A percentile compares a stretch with the other conserved stretches of the same genome.
phyloP scores from a whole-genome alignment of 2,888 invertebrate species.

The Pegoplata infirma region DNA sequence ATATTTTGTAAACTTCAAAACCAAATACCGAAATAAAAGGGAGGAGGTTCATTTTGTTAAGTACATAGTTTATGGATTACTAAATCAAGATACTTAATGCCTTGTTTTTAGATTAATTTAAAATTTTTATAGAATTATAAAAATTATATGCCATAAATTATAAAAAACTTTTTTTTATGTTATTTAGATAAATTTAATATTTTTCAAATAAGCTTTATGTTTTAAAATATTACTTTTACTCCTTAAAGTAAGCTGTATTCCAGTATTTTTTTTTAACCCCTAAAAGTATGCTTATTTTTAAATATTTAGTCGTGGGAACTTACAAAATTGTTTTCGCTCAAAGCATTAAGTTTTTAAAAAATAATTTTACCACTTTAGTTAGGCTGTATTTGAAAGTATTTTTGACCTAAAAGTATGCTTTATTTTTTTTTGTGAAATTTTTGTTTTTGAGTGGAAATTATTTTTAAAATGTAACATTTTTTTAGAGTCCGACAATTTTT shows the following conservation, averaged over 20 bases:
- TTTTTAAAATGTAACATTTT: too few species aligned
- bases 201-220: background rate
- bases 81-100: background rate
- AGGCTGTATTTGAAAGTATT: too few species aligned
- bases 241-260: conserved; percentile 27
- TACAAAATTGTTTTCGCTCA: too few species aligned
- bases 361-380: too few species aligned
- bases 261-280: background rate
- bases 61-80: background rate
- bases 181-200: background rate
- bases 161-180: background rate
- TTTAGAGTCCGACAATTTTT: too few species aligned
- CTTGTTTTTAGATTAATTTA: background rate
- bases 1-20: background rate
- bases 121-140: background rate
- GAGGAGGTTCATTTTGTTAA: conserved; percentile 21
- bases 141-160: background rate
- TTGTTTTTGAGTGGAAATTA: too few species aligned
- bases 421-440: too few species aligned
- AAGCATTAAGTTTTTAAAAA: too few species aligned
- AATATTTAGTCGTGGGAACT: conserved; percentile 9
- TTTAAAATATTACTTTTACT: conserved; percentile 4
- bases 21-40: conserved; percentile 5
- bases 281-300: conserved; percentile 11
- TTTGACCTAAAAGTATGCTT: background rate